Evolutionary conservation across 2,113 vertebrate species (phyloP), one percentile per base, ranked within the genome.

Genomic region (Malurus melanocephalus): DNA sequence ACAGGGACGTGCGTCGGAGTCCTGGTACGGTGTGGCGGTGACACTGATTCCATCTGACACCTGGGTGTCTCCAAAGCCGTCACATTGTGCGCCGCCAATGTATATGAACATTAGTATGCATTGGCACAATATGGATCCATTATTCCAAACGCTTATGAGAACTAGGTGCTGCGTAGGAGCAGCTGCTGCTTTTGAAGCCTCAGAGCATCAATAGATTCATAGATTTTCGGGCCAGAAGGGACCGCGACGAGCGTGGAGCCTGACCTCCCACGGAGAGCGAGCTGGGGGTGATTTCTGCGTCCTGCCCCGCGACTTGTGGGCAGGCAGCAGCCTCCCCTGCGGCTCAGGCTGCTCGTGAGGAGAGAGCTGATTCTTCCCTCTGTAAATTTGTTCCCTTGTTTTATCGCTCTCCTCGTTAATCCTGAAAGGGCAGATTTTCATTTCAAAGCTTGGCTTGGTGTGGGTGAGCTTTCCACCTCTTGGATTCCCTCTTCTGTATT

Each of bases 51-150:
- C 85, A 88, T 90, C 95, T 95, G 95, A 96, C 93, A 94, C 94
- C 93, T 65, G 84, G 94, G 94, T 94, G 92, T 94, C 95, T 95
- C 95, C 88, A 42, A 94, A 96, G 93, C 94, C 94, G 38, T 87
- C 86, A 51, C 93, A 90, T 84, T 92, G 88, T 94, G 88, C 17
- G 90, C 90, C 9, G 80, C 86, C 76, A 93, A 95, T 90, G 92
- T 95, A 94, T 92, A 92, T 94, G 75, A 95, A 93, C 94, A 96
- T 96, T 95, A 96, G 94, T 96, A 96, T 96, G 94, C 95, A 96
- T 96, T 94, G 93, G 94, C 94, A 95, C 94, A 96, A 96, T 96
- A 96, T 95, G 94, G 94, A 96, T 95, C 93, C 93, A 96, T 95
- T 96, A 94, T 95, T 94, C 93, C 92, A 66, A 94, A 94, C 12